Conservation (phyloP, 2,888 invertebrate genomes). For the Diloba caeruleocephala region DNA sequence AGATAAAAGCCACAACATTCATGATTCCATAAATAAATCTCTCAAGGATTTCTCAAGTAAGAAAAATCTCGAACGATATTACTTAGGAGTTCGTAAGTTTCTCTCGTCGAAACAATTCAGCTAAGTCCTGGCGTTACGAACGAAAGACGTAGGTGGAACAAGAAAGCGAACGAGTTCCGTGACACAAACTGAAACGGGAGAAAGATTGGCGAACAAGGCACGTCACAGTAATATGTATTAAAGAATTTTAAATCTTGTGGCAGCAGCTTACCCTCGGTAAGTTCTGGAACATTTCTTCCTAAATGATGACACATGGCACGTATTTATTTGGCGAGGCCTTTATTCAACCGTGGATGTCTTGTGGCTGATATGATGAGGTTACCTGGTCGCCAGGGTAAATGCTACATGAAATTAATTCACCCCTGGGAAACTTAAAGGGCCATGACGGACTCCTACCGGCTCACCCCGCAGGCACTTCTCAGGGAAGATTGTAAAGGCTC, state of each 20-base stretch:
- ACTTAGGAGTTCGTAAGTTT: constrained; percentile 38
- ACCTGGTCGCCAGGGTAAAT: too few species aligned
- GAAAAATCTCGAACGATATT: constrained; percentile 32
- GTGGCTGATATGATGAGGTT: too few species aligned
- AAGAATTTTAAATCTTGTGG: neutral
- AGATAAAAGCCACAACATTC: constrained; percentile 1
- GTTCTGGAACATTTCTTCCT: too few species aligned
- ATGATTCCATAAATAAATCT: constrained; percentile 28
- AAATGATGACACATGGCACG: too few species aligned
- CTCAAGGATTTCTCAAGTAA: constrained; percentile 16
- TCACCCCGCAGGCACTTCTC: too few species aligned
- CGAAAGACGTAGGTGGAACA: constrained; percentile 20
- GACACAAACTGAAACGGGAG: neutral
- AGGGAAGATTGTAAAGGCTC: too few species aligned
- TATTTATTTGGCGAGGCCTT: too few species aligned
- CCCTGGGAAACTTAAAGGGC: too few species aligned
- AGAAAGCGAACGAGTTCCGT: constrained; percentile 15
- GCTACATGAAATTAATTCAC: too few species aligned
- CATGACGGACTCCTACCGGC: too few species aligned
- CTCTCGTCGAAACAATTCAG: constrained; percentile 46
- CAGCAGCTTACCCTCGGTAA: neutral
- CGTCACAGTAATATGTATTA: neutral
- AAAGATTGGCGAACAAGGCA: constrained; percentile 4
- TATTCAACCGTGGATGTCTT: too few species aligned
- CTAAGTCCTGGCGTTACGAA: constrained; percentile 26